These are phyloP conservation scores for Drosophila mettleri DNA, from an alignment of 2,888 invertebrate genomes.

Conservation along the genomic window DNA sequence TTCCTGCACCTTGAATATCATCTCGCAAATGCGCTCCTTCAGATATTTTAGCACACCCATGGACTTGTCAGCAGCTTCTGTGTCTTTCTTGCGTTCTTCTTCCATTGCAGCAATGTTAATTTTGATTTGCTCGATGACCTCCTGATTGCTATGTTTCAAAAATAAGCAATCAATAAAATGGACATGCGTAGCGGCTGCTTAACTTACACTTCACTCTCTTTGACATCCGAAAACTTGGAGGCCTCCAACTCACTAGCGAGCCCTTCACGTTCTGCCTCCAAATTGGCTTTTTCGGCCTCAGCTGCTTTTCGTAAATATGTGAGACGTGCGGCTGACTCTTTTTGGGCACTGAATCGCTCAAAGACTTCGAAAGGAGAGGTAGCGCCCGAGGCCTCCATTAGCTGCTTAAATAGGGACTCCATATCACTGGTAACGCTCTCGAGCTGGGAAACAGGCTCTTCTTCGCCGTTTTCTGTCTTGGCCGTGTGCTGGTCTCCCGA, in stretches of 20 bases:
- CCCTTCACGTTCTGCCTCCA: conserved; percentile 89
- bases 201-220: conserved; percentile 91
- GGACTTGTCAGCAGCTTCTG: conserved; percentile 82
- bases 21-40: conserved; percentile 83
- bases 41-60: conserved; percentile 82
- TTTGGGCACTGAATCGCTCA: conserved; percentile 90
- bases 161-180: neutral
- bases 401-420: conserved; percentile 89
- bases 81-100: conserved; percentile 84
- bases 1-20: conserved; percentile 85
- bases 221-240: conserved; percentile 92
- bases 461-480: conserved; percentile 82
- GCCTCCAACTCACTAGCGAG: conserved; percentile 90
- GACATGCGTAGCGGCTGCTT: accelerated
- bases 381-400: conserved; percentile 92
- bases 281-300: conserved; percentile 90
- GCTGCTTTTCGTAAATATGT: conserved; percentile 89
- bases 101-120: conserved; percentile 86
- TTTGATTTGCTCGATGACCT: conserved; percentile 89
- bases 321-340: conserved; percentile 90
- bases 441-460: conserved; percentile 82
- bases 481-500: conserved; percentile 84
- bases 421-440: conserved; percentile 84
- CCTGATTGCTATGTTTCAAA: conserved; percentile 87
- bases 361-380: conserved; percentile 91